phyloP scores from a whole-genome alignment of 2,113 vertebrate species.

The Seriola dumerili region DNA sequence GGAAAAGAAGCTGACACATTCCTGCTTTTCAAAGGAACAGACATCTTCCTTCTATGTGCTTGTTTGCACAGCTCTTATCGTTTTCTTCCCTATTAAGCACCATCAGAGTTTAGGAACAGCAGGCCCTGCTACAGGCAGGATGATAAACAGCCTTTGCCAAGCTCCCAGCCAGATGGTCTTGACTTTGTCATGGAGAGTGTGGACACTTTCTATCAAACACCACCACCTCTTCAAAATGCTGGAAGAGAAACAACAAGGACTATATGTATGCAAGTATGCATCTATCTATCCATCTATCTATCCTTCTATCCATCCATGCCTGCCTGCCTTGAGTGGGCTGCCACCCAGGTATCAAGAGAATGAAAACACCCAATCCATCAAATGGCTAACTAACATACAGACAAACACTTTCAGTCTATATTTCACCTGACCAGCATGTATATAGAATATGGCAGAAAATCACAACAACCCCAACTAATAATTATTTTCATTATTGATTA shows the following conservation, averaged over 20 bases:
- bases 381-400: neutral
- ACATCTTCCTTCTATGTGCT: slow-evolving; percentile 40
- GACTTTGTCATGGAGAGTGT: slow-evolving; percentile 62
- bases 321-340: neutral
- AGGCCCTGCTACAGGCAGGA: slow-evolving; percentile 59
- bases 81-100: slow-evolving; percentile 51
- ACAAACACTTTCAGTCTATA: neutral
- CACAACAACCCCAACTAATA: neutral
- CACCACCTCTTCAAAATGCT: slow-evolving; percentile 36
- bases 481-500: neutral
- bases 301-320: too few relatives aligned
- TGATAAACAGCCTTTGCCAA: slow-evolving; percentile 60
- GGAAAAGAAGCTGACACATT: slow-evolving; percentile 37
- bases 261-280: neutral
- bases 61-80: slow-evolving; percentile 49
- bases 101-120: slow-evolving; percentile 61
- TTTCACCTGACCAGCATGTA: slow-evolving; percentile 1
- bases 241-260: slow-evolving; percentile 14
- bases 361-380: neutral
- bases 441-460: slow-evolving; percentile 5
- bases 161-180: slow-evolving; percentile 76
- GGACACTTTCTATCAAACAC: slow-evolving; percentile 38
- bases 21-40: slow-evolving; percentile 43
- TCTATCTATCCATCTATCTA: neutral
- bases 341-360: slow-evolving; percentile 25